These are phyloP conservation scores for Agriotes lineatus DNA, from an alignment of 2,888 invertebrate genomes.

Conservation along the genomic window DNA sequence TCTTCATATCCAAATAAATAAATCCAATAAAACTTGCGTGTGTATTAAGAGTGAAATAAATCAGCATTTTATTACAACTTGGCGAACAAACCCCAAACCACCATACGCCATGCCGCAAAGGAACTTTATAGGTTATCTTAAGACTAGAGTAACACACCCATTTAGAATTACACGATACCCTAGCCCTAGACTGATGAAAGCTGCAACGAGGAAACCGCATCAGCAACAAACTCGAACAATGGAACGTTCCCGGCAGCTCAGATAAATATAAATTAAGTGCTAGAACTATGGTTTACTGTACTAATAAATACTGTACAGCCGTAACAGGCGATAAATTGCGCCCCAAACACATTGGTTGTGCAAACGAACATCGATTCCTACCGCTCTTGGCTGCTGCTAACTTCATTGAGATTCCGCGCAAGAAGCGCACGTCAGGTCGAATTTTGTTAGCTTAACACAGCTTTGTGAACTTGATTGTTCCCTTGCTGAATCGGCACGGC, in stretches of 20 bases:
- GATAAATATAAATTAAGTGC: slow-evolving; percentile 25
- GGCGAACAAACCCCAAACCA: no score
- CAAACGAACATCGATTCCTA: slow-evolving; percentile 37
- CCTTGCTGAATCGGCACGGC: slow-evolving; percentile 35
- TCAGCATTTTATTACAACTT: no score
- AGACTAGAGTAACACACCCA: no score
- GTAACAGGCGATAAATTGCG: slow-evolving; percentile 36
- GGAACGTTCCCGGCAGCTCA: neutral
- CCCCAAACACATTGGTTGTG: slow-evolving; percentile 31
- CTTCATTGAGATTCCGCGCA: slow-evolving; percentile 41
- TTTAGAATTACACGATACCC: no score
- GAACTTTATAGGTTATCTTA: no score
- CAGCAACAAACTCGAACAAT: neutral
- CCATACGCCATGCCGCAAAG: no score
- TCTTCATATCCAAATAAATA: no score
- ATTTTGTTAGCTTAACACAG: slow-evolving; percentile 44
- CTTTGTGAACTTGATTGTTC: slow-evolving; percentile 43
- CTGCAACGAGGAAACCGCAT: no score
- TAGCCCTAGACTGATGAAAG: no score
- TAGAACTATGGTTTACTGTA: slow-evolving; percentile 7
- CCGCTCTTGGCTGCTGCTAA: slow-evolving; percentile 33
- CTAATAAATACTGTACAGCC: slow-evolving; percentile 35
- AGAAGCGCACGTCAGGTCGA: slow-evolving; percentile 39
- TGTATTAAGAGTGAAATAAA: no score
- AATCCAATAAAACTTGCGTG: no score